phyloP scores from a whole-genome alignment of 2,888 invertebrate genomes.

The Phortica okadai region DNA sequence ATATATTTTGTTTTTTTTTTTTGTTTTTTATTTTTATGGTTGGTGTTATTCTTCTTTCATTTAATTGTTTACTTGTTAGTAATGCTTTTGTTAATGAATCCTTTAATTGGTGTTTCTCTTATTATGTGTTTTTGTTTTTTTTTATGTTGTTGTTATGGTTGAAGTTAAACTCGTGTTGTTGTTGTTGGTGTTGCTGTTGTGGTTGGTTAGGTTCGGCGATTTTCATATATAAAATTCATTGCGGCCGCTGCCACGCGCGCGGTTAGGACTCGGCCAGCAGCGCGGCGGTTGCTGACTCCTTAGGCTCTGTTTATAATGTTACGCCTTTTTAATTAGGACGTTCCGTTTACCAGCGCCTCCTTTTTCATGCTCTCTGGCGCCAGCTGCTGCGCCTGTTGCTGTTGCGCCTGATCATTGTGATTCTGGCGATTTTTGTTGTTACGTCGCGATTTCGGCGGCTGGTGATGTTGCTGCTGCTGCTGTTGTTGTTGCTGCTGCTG shows the following conservation, averaged over 20 bases:
- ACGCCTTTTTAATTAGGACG: slow-evolving; percentile 66
- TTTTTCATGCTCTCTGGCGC: slow-evolving; percentile 72
- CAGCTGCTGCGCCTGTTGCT: slow-evolving; percentile 52
- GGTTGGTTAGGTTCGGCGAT: slow-evolving; percentile 21
- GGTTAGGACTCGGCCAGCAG: not conserved
- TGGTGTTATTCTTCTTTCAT: slow-evolving; percentile 29
- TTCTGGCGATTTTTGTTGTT: slow-evolving; percentile 72
- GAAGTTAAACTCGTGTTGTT: too few relatives aligned
- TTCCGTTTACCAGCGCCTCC: slow-evolving; percentile 75
- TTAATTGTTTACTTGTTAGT: slow-evolving; percentile 17
- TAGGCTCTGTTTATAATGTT: not conserved
- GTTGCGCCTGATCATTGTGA: slow-evolving; percentile 65
- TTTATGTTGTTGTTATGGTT: too few relatives aligned
- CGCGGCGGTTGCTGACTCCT: not conserved
- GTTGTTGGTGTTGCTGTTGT: slow-evolving; percentile 16
- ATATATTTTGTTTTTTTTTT: slow-evolving; percentile 22
- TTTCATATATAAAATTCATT: slow-evolving; percentile 12
- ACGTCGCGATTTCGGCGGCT: slow-evolving; percentile 72
- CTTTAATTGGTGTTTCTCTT: slow-evolving; percentile 23
- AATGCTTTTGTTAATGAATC: slow-evolving; percentile 12
- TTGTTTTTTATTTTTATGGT: slow-evolving; percentile 24
- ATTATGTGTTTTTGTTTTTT: slow-evolving; percentile 9
- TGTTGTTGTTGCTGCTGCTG: slow-evolving; percentile 51
- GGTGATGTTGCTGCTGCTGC: slow-evolving; percentile 53
- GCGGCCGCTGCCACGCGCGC: not conserved